These are phyloP conservation scores for Emydocephalus ijimae DNA, from an alignment of 2,113 vertebrate genomes.

Conservation along the genomic window DNA sequence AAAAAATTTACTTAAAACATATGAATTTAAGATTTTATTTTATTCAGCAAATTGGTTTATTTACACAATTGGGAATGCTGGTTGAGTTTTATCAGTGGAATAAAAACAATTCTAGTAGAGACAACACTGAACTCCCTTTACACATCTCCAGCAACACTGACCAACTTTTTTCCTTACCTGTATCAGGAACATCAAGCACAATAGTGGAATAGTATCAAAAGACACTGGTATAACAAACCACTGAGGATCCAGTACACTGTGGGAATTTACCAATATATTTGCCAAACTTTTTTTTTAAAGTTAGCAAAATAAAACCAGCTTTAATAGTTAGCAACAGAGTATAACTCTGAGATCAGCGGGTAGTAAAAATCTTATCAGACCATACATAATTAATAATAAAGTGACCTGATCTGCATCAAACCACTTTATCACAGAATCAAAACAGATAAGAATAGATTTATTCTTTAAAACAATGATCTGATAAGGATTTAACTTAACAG, in stretches of 20 bases:
- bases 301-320: constrained; percentile 69
- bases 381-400: constrained; percentile 56
- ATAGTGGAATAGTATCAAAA: constrained; percentile 69
- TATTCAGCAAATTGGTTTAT: constrained; percentile 84
- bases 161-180: constrained; percentile 80
- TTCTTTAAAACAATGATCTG: constrained; percentile 69
- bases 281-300: constrained; percentile 71
- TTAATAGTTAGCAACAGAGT: constrained; percentile 69
- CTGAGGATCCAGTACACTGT: constrained; percentile 71
- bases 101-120: constrained; percentile 76
- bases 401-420: constrained; percentile 63
- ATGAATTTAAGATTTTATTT: constrained; percentile 83
- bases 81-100: constrained; percentile 74
- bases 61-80: constrained; percentile 79
- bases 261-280: constrained; percentile 66
- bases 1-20: constrained; percentile 78
- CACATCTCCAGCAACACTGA: constrained; percentile 60
- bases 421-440: constrained; percentile 55
- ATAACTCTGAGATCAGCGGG: constrained; percentile 62
- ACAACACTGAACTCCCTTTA: constrained; percentile 72
- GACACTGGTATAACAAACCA: constrained; percentile 74
- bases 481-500: constrained; percentile 72
- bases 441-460: constrained; percentile 58
- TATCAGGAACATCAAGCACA: constrained; percentile 77
- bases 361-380: constrained; percentile 78